Base-by-base conservation (phyloP, 2,888 invertebrate genomes). In the Arrhopalites spinosus region DNA sequence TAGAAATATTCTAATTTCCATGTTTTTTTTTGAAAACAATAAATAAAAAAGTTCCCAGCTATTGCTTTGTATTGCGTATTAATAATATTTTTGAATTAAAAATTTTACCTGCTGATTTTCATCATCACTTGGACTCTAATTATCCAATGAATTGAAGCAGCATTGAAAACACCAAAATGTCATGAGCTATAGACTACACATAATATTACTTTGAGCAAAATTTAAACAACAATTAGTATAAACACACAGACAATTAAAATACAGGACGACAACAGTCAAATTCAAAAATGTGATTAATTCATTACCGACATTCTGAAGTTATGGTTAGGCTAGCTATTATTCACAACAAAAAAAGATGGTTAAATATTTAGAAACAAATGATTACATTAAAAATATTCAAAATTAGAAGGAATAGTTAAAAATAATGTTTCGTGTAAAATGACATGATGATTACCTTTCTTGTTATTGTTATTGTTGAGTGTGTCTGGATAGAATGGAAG, bases 101-200 rank as follows among this genome's bases (percentile, higher is more conserved):
- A n/a, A n/a, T 64, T 61, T 75, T 75, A 79, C 79, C 77, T 78
- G 79, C 76, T 79, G 78, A 75, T 78, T 78, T 67, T 78, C 78
- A 66, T 79, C 79, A 66, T 79, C 79, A 71, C 79, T 79, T 73
- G 63, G 72, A 27, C 63, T 72, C 63, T 61, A 27, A 20, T 53
- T 61, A 23, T 66, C 64, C 64, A 68, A 67, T 23, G 3, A 43
- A 23, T 27, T 17, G 11, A 43, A 63, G 79, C 73, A 79, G 77
- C 77, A 76, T 67, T 47, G 69, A 71, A 73, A 27, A 78, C 15
- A 64, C 5, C 20, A 53, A n/a, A n/a, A n/a, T n/a, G n/a, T n/a
- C n/a, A n/a, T n/a, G n/a, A n/a, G n/a, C n/a, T n/a, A n/a, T n/a
- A n/a, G n/a, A n/a, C n/a, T n/a, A n/a, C n/a, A n/a, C n/a, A n/a